phyloP scores from a whole-genome alignment of 2,113 vertebrate genomes.

The Ameiurus melas region DNA sequence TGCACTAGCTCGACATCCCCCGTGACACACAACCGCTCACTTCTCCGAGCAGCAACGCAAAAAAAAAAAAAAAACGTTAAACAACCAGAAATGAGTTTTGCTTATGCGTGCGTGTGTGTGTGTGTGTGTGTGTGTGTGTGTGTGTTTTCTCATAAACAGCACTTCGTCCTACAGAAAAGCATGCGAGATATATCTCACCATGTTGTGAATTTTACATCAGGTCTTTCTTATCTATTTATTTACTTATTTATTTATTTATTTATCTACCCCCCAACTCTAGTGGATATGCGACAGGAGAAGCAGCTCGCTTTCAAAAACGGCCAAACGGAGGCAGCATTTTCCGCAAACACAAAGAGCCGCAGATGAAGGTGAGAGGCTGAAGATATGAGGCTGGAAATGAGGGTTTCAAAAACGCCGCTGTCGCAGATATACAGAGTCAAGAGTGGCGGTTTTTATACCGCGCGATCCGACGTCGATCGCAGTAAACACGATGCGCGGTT shows the following conservation, averaged over 20 bases:
- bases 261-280: too few relatives aligned
- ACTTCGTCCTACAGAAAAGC: neutral
- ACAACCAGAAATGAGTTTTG: neutral
- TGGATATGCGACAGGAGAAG: constrained; percentile 22
- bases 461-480: neutral
- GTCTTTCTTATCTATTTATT: neutral
- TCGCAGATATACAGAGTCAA: constrained; percentile 16
- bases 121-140: too few relatives aligned
- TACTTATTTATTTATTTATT: too few relatives aligned
- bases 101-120: neutral
- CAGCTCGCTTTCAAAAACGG: constrained; percentile 50
- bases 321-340: constrained; percentile 62
- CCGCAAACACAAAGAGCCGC: constrained; percentile 22
- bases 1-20: neutral
- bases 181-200: neutral
- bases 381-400: constrained; percentile 29
- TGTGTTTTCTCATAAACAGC: neutral
- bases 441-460: neutral
- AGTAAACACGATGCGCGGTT: neutral
- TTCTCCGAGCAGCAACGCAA: neutral
- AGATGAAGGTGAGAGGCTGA: constrained; percentile 19
- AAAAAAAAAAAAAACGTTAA: neutral
- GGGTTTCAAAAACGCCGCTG: constrained; percentile 16
- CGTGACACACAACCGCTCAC: neutral
- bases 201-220: neutral